Percentiles rank a stretch among this genome's conserved stretches.
Conservation (phyloP, 2,113 vertebrate genomes). For the Paralichthys olivaceus region DNA sequence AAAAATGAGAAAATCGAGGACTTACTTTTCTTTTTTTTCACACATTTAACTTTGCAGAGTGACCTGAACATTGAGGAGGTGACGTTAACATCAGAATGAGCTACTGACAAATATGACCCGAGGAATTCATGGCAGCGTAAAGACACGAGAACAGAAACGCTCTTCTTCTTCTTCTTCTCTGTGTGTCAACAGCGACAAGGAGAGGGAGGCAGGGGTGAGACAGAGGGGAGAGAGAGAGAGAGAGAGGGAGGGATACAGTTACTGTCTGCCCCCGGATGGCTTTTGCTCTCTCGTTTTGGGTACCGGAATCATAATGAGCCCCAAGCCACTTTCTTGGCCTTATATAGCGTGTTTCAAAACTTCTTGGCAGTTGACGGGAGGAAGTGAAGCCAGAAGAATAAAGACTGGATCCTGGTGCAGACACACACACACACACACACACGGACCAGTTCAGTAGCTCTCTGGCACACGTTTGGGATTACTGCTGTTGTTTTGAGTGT, state of each 20-base stretch:
- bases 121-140: neutral
- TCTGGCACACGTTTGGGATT: slow-evolving; percentile 76
- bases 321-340: slow-evolving; percentile 74
- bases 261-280: slow-evolving; percentile 62
- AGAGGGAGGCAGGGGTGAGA: slow-evolving; percentile 4
- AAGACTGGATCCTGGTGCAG: slow-evolving; percentile 62
- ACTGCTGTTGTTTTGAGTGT: slow-evolving; percentile 72
- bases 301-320: slow-evolving; percentile 68
- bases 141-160: slow-evolving; percentile 7
- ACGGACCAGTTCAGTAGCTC: slow-evolving; percentile 62
- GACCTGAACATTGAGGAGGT: neutral
- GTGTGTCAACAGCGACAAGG: slow-evolving; percentile 59
- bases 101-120: neutral
- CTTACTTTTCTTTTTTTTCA: too few relatives aligned
- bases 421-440: slow-evolving; percentile 25
- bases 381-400: slow-evolving; percentile 55
- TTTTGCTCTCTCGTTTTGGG: slow-evolving; percentile 70
- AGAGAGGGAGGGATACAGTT: slow-evolving; percentile 63
- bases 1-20: too few relatives aligned
- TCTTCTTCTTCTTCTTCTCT: slow-evolving; percentile 7
- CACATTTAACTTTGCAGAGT: too few relatives aligned
- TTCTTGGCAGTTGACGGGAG: slow-evolving; percentile 67
- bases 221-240: slow-evolving; percentile 44
- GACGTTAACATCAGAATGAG: neutral
- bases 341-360: slow-evolving; percentile 76